These are phyloP conservation scores for Epizoanthus scotinus DNA, from an alignment of 92 coral and sea anemone species.

Conservation along the genomic window DNA sequence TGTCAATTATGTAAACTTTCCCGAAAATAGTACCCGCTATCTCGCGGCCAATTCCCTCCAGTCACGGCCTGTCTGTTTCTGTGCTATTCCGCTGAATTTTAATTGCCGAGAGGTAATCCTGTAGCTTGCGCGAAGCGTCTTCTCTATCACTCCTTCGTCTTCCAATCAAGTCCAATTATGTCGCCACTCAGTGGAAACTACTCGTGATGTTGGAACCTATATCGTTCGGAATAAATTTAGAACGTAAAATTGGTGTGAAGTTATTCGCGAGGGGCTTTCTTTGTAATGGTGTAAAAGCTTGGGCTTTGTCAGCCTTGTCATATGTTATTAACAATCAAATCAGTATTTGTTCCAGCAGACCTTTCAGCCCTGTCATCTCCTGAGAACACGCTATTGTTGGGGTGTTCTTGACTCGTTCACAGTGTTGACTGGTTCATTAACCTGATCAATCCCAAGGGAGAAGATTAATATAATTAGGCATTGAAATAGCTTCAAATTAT, in stretches of 20 bases:
- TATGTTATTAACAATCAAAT: neutral
- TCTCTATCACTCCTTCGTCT: constrained; percentile 22
- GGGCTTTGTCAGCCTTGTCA: neutral
- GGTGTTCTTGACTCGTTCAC: constrained; percentile 3
- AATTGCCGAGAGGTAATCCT: constrained; percentile 14
- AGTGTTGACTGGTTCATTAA: constrained; percentile 68
- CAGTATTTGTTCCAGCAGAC: neutral
- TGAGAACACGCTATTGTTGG: constrained; percentile 28
- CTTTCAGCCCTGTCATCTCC: constrained; percentile 26
- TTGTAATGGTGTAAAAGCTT: neutral
- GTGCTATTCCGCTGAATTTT: constrained; percentile 32
- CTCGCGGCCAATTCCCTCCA: constrained; percentile 22
- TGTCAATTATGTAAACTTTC: constrained; percentile 32
- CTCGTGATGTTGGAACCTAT: neutral
- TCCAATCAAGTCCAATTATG: constrained; percentile 15
- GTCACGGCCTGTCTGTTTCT: constrained; percentile 17
- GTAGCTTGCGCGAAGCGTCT: constrained; percentile 22
- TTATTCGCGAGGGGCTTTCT: constrained; percentile 6
- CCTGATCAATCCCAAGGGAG: constrained; percentile 58
- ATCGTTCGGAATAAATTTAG: neutral
- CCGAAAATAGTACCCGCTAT: constrained; percentile 24
- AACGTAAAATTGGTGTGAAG: constrained; percentile 17
- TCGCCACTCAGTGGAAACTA: neutral
- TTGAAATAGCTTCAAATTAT: constrained; percentile 34
- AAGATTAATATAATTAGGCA: constrained; percentile 61